Percentiles rank a stretch among this genome's conserved stretches.
phyloP scores from a whole-genome alignment of 1,140 invertebrate genomes.

The Pseudoatta argentina region DNA sequence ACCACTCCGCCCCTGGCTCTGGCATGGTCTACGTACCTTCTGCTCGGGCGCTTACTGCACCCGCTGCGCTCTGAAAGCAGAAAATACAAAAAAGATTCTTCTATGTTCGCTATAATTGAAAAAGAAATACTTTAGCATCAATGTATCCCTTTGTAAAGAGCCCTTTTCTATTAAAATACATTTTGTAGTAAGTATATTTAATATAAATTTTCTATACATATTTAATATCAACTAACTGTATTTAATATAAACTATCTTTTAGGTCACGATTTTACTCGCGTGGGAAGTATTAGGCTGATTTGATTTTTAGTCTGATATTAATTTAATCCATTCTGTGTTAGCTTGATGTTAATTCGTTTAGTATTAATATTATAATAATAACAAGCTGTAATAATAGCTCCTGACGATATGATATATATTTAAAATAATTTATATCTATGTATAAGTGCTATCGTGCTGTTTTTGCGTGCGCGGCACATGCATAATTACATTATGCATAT shows the following conservation, averaged over 20 bases:
- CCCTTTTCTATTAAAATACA: neutral
- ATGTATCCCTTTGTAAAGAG: neutral
- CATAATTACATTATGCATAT: slow-evolving; percentile 11
- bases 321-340: neutral
- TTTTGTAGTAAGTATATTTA: neutral
- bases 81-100: neutral
- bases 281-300: neutral
- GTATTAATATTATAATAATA: slow-evolving; percentile 4
- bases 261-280: neutral
- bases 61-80: slow-evolving; percentile 59
- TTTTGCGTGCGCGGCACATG: neutral
- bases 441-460: slow-evolving; percentile 15
- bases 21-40: slow-evolving; percentile 75
- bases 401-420: slow-evolving; percentile 9
- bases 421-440: slow-evolving; percentile 38
- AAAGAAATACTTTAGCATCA: neutral
- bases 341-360: neutral
- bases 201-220: too few species aligned
- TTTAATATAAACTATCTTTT: neutral
- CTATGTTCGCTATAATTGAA: neutral
- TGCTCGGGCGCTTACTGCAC: slow-evolving; percentile 54
- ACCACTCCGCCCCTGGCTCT: slow-evolving; percentile 79
- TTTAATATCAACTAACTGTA: too few species aligned
- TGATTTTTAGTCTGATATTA: neutral
- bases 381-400: slow-evolving; percentile 24